Conservation (phyloP, 2,113 vertebrate genomes). For the Lathamus discolor region DNA sequence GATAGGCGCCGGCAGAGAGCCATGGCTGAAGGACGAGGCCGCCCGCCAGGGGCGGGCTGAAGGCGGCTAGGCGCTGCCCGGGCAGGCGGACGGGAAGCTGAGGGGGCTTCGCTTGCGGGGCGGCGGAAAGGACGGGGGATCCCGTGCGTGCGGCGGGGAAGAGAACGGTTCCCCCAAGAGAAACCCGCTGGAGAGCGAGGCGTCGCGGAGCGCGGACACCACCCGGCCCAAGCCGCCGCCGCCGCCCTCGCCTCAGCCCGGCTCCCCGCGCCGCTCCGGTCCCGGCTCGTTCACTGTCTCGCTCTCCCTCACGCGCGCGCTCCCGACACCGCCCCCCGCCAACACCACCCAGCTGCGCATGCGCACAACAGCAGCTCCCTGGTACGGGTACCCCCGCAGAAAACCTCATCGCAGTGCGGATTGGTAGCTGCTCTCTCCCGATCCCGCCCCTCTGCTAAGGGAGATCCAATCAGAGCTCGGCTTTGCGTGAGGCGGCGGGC, state of each 20-base stretch:
- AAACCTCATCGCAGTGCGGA: neutral
- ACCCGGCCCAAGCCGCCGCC: neutral
- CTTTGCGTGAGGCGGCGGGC: neutral
- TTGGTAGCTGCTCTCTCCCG: fast-evolving
- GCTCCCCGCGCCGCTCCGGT: neutral
- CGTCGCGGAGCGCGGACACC: neutral
- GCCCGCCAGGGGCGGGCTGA: neutral
- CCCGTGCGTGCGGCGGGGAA: no score
- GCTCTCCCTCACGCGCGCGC: neutral
- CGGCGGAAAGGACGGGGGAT: neutral
- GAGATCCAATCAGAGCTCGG: neutral
- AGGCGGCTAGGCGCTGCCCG: neutral
- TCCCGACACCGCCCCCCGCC: neutral
- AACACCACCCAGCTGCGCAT: neutral
- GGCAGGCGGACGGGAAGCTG: neutral
- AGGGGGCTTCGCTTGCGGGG: neutral
- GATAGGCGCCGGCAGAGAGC: conserved; percentile 53
- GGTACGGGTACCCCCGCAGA: neutral
- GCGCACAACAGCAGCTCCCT: neutral
- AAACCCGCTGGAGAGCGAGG: neutral
- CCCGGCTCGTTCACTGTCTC: neutral
- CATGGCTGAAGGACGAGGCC: conserved; percentile 32
- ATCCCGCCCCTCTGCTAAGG: fast-evolving
- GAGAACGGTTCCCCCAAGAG: neutral
- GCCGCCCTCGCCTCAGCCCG: neutral